phyloP scores from a whole-genome alignment of 2,888 invertebrate species.

The Taenaris catops region DNA sequence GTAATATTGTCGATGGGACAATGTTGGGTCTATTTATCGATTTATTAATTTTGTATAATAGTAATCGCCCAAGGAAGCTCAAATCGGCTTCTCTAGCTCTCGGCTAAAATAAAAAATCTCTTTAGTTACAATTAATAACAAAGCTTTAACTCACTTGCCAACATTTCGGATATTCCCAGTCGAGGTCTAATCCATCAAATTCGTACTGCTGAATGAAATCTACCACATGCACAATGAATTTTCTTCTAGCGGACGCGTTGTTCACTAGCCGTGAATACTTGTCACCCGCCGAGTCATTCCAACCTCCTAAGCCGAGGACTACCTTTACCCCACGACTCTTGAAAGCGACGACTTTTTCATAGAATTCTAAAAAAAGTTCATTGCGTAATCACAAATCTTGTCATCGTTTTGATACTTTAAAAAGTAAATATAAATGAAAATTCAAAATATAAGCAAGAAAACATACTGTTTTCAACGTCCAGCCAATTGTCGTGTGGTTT shows the following conservation, averaged over 20 bases:
- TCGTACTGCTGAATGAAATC: conserved; percentile 88
- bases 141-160: conserved; percentile 83
- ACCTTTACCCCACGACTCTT: conserved; percentile 88
- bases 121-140: too few relatives aligned
- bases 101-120: too few relatives aligned
- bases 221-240: conserved; percentile 87
- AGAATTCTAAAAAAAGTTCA: conserved; percentile 83
- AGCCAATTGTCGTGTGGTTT: conserved; percentile 93
- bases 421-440: too few relatives aligned
- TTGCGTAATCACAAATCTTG: too few relatives aligned
- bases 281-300: conserved; percentile 96
- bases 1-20: too few relatives aligned
- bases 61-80: too few relatives aligned
- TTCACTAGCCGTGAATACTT: conserved; percentile 92
- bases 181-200: conserved; percentile 95
- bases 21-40: too few relatives aligned
- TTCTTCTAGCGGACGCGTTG: conserved; percentile 83
- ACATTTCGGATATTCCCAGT: conserved; percentile 97
- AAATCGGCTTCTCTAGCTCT: too few relatives aligned
- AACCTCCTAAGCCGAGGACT: conserved; percentile 94
- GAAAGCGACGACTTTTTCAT: conserved; percentile 89
- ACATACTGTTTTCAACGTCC: conserved; percentile 91
- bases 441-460: too few relatives aligned
- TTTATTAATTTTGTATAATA: too few relatives aligned
- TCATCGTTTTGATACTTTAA: too few relatives aligned